Percentiles rank a stretch among this genome's conserved stretches.
Evolutionary conservation across 2,888 invertebrate genomes (phyloP).

Genomic region (Nomada hirtipes): DNA sequence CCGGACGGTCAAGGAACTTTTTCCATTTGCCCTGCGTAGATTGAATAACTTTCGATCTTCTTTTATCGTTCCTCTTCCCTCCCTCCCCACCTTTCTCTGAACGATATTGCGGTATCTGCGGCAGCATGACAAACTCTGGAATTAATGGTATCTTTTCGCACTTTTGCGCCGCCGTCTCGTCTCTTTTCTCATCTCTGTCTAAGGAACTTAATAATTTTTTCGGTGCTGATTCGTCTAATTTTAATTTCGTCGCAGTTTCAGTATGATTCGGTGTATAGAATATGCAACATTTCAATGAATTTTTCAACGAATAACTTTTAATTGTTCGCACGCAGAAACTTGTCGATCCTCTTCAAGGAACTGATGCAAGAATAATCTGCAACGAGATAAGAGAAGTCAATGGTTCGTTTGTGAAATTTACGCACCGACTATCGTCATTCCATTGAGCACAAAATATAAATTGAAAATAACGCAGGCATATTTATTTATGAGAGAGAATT

Average conservation of each 20-base stretch:
- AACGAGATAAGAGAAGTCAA: background rate
- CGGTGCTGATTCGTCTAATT: no score
- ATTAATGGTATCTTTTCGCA: conserved; percentile 58
- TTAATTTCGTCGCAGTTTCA: no score
- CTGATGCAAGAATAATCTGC: background rate
- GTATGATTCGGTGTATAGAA: no score
- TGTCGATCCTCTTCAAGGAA: no score
- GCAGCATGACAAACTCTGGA: conserved; percentile 50
- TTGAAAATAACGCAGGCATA: no score
- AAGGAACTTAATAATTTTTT: background rate
- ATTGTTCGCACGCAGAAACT: no score
- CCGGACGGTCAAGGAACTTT: conserved; percentile 50
- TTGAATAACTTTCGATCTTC: conserved; percentile 65
- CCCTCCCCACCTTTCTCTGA: conserved; percentile 15
- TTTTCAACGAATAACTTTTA: no score
- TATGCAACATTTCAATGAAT: no score
- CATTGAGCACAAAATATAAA: no score
- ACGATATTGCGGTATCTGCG: conserved; percentile 58
- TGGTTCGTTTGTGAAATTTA: background rate
- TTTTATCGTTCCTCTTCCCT: conserved; percentile 46
- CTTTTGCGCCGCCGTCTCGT: conserved; percentile 29
- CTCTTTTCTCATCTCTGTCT: background rate
- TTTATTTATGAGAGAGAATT: no score
- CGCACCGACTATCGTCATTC: background rate
- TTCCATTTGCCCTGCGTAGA: conserved; percentile 62